A percentile compares a stretch with the other conserved stretches of the same genome.
phyloP scores from a whole-genome alignment of 2,797 vertebrate genomes.

The Scarus forsteni region DNA sequence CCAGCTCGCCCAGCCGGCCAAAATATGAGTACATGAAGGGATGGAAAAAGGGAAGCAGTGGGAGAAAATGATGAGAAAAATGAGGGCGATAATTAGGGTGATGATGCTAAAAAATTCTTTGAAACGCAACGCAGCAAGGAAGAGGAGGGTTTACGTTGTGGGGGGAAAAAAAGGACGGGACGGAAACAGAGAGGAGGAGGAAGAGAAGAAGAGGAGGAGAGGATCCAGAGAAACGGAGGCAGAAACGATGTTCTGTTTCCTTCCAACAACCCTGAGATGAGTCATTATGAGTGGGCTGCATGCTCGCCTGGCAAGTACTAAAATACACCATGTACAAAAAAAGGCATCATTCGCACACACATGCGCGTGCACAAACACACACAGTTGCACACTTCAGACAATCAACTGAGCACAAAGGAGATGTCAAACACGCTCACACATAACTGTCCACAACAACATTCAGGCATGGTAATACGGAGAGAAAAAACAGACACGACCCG shows the following conservation, averaged over 20 bases:
- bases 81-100: slow-evolving; percentile 13
- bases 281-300: slow-evolving; percentile 78
- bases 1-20: slow-evolving; percentile 36
- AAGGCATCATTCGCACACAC: slow-evolving; percentile 52
- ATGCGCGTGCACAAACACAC: slow-evolving; percentile 33
- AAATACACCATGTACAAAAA: slow-evolving; percentile 73
- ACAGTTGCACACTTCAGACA: slow-evolving; percentile 44
- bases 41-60: slow-evolving; percentile 7
- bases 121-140: slow-evolving; percentile 1
- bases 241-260: slow-evolving; percentile 68
- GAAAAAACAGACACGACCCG: slow-evolving; percentile 19
- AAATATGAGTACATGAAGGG: slow-evolving; percentile 45
- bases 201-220: slow-evolving; percentile 56
- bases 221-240: slow-evolving; percentile 62
- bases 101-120: slow-evolving; percentile 6
- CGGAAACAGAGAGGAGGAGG: slow-evolving; percentile 42
- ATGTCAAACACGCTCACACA: slow-evolving; percentile 61
- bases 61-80: slow-evolving; percentile 21
- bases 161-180: slow-evolving; percentile 28
- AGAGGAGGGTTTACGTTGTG: slow-evolving; percentile 14
- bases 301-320: slow-evolving; percentile 74
- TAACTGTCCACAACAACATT: slow-evolving; percentile 15
- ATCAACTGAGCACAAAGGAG: slow-evolving; percentile 51
- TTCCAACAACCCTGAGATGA: slow-evolving; percentile 78
- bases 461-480: slow-evolving; percentile 4